Base-by-base conservation (phyloP, 2,113 vertebrate genomes). In the Heloderma charlesbogerti region DNA sequence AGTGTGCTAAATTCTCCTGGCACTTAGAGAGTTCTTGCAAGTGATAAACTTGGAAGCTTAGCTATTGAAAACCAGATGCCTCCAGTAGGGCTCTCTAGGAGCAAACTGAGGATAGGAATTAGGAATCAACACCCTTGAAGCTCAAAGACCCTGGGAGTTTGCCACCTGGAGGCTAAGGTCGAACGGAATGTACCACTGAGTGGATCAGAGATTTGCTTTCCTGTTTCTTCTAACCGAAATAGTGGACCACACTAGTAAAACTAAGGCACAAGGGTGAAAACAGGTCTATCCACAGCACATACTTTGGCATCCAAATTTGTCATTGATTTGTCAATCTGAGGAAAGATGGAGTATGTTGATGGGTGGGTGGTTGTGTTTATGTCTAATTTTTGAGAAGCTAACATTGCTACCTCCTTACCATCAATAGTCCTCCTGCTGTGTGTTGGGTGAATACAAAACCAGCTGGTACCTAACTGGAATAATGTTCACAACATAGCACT, bases 1-100 rank as follows among this genome's bases (percentile, higher is more conserved):
- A 83, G 18, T 60, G 67, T 94, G 91, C 82, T 43, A 89, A 89
- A 81, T 86, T 71, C 60, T 95, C 27, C 48, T 92, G 80, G 84
- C 87, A 90, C 25, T 54, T 60, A 0, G 0, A 82, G 43, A 25
- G 51, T 51, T 72, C 7, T 15, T 22, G 78, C 37, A 90, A 37
- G 37, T 74, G 85, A 84, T 69, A 92, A 89, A 92, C 1, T 20
- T 80, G 77, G 60, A 87, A 25, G 13, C 54, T 88, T 16, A 89
- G 79, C 67, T 86, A 2, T 27, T 78, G 72, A 86, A 82, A 90
- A 48, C 27, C 12, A 75, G 94, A 31, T 51, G 69, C 77, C 16
- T 8, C 77, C 57, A 84, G 87, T 1, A 18, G 60, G 34, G 79
- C 90, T 57, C 66, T 92, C 90, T 57, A 75, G 69, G 37, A 74